phyloP scores from a whole-genome alignment of 2,113 vertebrate genomes.

The Sander lucioperca region DNA sequence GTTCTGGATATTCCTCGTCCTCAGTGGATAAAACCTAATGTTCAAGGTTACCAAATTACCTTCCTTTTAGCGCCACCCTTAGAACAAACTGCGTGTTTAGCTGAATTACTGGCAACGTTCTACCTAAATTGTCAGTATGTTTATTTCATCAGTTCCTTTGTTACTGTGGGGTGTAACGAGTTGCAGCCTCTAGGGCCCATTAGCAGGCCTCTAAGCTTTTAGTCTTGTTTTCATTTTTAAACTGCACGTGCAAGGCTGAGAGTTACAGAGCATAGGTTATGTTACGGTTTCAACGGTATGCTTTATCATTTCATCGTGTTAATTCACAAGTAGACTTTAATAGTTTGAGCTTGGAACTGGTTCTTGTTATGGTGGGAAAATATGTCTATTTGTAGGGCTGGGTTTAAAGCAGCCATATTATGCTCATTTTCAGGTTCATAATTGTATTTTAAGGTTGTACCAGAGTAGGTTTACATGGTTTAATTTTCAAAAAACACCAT shows the following conservation, averaged over 20 bases:
- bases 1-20: neutral
- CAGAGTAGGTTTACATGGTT: no score
- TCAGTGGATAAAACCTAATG: slow-evolving; percentile 5
- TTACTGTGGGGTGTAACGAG: neutral
- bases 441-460: no score
- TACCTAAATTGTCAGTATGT: neutral
- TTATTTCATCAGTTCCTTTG: neutral
- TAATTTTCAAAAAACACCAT: no score
- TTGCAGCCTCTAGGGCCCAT: neutral
- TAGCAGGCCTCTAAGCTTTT: neutral
- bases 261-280: neutral
- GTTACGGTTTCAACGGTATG: neutral
- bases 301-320: slow-evolving; percentile 1
- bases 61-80: slow-evolving; percentile 38
- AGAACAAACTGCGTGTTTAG: neutral
- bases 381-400: neutral
- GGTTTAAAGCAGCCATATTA: no score
- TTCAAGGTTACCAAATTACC: neutral
- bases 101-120: neutral
- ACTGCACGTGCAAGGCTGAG: neutral
- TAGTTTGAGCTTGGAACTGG: neutral
- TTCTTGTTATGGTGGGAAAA: neutral
- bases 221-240: neutral
- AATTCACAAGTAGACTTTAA: neutral
- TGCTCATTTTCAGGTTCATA: no score